Base-by-base conservation (phyloP, 2,797 vertebrate species). In the Lycodopsis pacificus region DNA sequence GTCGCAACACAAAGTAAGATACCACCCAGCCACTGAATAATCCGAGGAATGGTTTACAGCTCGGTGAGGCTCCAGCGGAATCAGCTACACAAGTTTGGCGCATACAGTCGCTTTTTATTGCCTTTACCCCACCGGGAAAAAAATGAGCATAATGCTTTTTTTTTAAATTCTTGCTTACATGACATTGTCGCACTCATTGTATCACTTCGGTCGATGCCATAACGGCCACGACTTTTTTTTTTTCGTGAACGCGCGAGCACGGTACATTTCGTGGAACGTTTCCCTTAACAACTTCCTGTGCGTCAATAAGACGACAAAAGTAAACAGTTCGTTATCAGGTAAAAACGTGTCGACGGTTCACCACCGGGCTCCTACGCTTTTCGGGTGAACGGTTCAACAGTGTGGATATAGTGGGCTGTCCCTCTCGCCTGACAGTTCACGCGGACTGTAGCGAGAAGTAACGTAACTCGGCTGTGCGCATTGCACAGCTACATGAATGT, bases 1-100 rank as follows among this genome's bases (percentile, higher is more conserved):
- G 96, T 97, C 96, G 96, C 95, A 96, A 96, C 96, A 97, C 96
- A 97, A 97, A 98, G 96, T 98, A 95, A 96, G 96, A 97, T 97
- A 97, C 97, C 98, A 98, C 97, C 98, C 97, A 98, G 97, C 96
- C 96, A 97, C 97, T 92, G 92, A 92, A 97, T 97, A 96, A 97
- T 96, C 94, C 94, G 92, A 94, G 95, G 95, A 95, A 95, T 95
- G 95, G 95, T 98, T 98, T 97, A 98, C 97, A 95, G 95, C 94
- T 95, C 94, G 82, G 76, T 81, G 77, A 85, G 79, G 85, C 86
- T 81, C 82, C 86, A 95, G 95, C 71, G 65, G 82, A 96, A 95
- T 96, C 95, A 95, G 95, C 96, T 92, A 94, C 95, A 17, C 14
- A 96, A 96, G 95, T 95, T 94, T 92, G 94, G 94, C 94, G 91